Evolutionary conservation across 2,797 vertebrate genomes (phyloP), one percentile per base, ranked within the genome.

Genomic region (Sebastes steindachneri): DNA sequence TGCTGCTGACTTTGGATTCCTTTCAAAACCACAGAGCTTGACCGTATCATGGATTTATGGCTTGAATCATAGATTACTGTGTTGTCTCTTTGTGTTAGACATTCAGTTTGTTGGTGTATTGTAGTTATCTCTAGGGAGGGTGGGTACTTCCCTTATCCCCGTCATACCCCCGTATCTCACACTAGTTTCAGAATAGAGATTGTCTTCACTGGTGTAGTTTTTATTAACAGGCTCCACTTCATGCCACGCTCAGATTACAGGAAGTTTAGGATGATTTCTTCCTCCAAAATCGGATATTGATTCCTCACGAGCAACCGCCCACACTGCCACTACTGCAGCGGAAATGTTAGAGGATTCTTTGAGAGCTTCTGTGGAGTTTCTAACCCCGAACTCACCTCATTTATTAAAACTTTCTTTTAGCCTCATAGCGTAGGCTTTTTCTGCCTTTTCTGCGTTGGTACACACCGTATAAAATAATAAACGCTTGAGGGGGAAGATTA

Each of bases 41-140:
- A 75, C 57, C 53, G 66, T 25, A 54, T 31, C 25, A 12, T 4
- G 23, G 31, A 66, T 26, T 37, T 53, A 2, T 25, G 29, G 3
- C 21, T 28, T 58, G 6, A 59, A 41, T 55, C 5, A 35, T 33
- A 4, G 28, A 33, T 11, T 3, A 19, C 17, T 37, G 2, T 28
- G 12, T 33, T 7, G 25, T 57, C 17, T 78, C 59, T 62, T 33
- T 35, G 28, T 60, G 17, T 65, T n/a, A 37, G 15, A 51, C 25
- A n/a, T 65, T 31, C 19, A 73, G 23, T 57, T 73, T 74, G 54
- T 72, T 82, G 41, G 65, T 75, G 21, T 41, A 25, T 45, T 67
- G 28, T 76, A 48, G 63, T 68, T 71, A 74, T 3, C 53, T 62
- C 3, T 12, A 28, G 25, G 58, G 33, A 65, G 26, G 19, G n/a